phyloP scores from a whole-genome alignment of 2,888 invertebrate genomes.

The Stratiomys singularior region DNA sequence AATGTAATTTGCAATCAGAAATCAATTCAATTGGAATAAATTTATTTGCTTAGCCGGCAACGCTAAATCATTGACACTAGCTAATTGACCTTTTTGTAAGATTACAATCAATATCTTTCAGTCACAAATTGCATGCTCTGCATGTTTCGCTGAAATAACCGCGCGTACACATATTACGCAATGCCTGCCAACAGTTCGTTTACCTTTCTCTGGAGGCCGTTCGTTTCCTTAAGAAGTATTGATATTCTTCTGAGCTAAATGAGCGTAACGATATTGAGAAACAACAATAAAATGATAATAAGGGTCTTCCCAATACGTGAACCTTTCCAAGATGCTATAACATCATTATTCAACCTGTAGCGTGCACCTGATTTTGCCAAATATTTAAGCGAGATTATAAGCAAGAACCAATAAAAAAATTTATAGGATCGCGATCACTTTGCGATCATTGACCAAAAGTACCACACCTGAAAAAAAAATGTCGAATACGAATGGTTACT shows the following conservation, averaged over 20 bases:
- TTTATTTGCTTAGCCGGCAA: neutral
- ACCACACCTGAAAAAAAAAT: constrained; percentile 17
- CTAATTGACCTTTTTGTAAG: constrained; percentile 21
- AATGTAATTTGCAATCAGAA: constrained; percentile 9
- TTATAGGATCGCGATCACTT: constrained; percentile 14
- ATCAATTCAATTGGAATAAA: constrained; percentile 2
- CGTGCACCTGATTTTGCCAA: constrained; percentile 19
- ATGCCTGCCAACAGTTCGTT: constrained; percentile 8
- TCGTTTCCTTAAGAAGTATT: neutral
- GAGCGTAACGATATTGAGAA: neutral
- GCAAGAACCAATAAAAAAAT: neutral
- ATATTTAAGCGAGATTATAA: neutral
- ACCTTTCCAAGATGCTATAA: neutral
- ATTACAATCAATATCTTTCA: constrained; percentile 10
- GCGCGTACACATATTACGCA: constrained; percentile 5
- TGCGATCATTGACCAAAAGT: constrained; percentile 37
- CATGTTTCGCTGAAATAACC: neutral
- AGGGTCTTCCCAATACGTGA: neutral
- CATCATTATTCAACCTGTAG: neutral
- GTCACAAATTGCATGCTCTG: neutral
- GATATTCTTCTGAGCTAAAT: neutral
- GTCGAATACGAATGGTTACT: neutral
- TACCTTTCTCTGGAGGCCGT: constrained; percentile 25
- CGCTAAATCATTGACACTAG: neutral
- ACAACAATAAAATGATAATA: neutral